A percentile compares a stretch with the other conserved stretches of the same genome.
Evolutionary conservation across 2,888 invertebrate genomes (phyloP).

Genomic region (Kuschelorhynchus macadamiae): DNA sequence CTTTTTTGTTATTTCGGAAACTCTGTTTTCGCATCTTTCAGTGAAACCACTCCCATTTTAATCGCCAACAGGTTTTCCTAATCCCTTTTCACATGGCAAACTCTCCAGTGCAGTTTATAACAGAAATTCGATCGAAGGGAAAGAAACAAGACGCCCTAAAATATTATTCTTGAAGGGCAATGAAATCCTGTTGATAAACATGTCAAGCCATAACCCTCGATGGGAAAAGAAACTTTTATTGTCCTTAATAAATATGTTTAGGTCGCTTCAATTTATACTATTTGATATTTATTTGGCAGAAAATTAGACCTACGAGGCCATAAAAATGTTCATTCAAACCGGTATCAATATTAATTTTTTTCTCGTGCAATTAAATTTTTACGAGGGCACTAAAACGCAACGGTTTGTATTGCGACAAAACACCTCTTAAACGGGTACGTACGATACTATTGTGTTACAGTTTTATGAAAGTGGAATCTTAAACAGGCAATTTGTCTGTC

Average conservation of each 20-base stretch:
- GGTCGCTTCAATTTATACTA: slow-evolving; percentile 50
- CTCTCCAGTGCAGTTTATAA: slow-evolving; percentile 12
- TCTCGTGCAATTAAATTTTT: slow-evolving; percentile 47
- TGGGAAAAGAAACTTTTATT: slow-evolving; percentile 54
- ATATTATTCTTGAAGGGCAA: slow-evolving; percentile 38
- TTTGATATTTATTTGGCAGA: slow-evolving; percentile 55
- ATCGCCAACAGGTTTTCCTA: slow-evolving; percentile 15
- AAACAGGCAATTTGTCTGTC: not conserved
- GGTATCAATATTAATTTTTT: slow-evolving; percentile 46
- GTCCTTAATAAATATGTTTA: slow-evolving; percentile 55
- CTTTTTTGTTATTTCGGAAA: too few species aligned
- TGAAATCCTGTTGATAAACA: slow-evolving; percentile 58
- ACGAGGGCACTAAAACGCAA: slow-evolving; percentile 43
- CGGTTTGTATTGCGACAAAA: slow-evolving; percentile 35
- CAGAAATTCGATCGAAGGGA: slow-evolving; percentile 25
- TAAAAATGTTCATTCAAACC: slow-evolving; percentile 46
- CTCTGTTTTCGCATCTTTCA: too few species aligned
- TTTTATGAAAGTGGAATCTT: slow-evolving; percentile 18
- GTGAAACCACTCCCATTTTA: too few species aligned
- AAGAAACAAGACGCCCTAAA: slow-evolving; percentile 35
- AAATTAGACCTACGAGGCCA: slow-evolving; percentile 53
- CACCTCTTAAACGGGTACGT: slow-evolving; percentile 28
- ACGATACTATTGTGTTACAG: slow-evolving; percentile 20
- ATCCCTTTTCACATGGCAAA: slow-evolving; percentile 7
- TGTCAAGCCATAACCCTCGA: slow-evolving; percentile 54